Conservation (phyloP, 2,113 vertebrate species). For the Macaca nemestrina region DNA sequence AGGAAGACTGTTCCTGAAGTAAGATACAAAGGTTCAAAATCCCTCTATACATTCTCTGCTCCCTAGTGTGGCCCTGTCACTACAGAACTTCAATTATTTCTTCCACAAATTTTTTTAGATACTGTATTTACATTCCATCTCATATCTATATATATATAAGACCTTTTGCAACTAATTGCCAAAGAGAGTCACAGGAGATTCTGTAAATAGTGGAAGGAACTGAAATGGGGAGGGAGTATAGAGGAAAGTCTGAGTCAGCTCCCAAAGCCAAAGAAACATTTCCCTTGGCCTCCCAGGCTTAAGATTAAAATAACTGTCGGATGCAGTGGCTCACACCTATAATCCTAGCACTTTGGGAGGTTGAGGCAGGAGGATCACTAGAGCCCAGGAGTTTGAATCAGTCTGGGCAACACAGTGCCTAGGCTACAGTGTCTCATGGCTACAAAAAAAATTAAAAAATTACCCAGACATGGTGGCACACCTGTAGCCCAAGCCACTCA, state of each 20-base stretch:
- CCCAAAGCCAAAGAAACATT: neutral
- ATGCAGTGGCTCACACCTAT: no score
- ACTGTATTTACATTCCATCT: neutral
- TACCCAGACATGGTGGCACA: no score
- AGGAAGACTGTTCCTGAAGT: neutral
- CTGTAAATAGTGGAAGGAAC: neutral
- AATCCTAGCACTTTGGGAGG: no score
- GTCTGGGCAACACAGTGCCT: no score
- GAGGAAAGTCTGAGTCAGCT: neutral
- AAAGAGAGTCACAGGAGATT: neutral
- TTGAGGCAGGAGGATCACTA: no score
- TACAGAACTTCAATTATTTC: conserved; percentile 23
- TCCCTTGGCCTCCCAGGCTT: neutral
- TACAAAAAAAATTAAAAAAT: no score
- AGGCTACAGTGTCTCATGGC: no score
- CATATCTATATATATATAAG: neutral
- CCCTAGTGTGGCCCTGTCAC: neutral
- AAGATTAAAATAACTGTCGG: neutral
- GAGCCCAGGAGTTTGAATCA: no score
- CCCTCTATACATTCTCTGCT: neutral
- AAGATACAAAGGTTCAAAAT: neutral
- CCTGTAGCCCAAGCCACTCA: no score
- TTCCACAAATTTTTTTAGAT: neutral
- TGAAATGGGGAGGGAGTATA: neutral
- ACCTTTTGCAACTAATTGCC: neutral